Conservation (phyloP, 1,140 invertebrate species). For the Pentalonia nigronervosa region DNA sequence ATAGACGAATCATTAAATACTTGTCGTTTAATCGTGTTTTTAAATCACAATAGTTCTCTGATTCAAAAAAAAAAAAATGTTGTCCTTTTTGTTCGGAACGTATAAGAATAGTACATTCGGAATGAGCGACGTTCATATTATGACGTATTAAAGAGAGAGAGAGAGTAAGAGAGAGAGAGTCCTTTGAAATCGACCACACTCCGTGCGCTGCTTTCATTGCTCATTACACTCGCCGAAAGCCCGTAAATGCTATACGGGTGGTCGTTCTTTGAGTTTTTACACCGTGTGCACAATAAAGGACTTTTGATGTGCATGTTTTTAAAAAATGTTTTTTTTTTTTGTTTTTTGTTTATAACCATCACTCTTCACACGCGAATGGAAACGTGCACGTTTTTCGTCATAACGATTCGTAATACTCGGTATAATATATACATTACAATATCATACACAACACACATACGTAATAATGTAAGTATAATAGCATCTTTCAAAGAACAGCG, state of each 20-base stretch:
- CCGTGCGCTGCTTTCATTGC: not conserved
- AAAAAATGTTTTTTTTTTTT: not conserved
- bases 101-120: not conserved
- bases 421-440: not conserved
- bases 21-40: not conserved
- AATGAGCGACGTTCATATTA: not conserved
- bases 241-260: not conserved
- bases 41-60: not conserved
- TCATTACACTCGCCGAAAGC: not conserved
- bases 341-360: not conserved
- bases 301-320: not conserved
- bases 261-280: not conserved
- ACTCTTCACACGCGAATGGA: not conserved
- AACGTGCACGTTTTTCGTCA: not conserved
- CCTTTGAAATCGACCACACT: not conserved
- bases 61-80: not conserved
- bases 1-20: not conserved
- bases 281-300: not conserved
- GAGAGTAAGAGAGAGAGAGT: not conserved
- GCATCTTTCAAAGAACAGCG: not conserved
- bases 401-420: not conserved
- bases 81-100: not conserved
- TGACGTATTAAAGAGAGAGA: not conserved
- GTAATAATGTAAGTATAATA: not conserved
- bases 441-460: not conserved